Base-by-base conservation (phyloP, 1,140 invertebrate species). In the Eurosta solidaginis region DNA sequence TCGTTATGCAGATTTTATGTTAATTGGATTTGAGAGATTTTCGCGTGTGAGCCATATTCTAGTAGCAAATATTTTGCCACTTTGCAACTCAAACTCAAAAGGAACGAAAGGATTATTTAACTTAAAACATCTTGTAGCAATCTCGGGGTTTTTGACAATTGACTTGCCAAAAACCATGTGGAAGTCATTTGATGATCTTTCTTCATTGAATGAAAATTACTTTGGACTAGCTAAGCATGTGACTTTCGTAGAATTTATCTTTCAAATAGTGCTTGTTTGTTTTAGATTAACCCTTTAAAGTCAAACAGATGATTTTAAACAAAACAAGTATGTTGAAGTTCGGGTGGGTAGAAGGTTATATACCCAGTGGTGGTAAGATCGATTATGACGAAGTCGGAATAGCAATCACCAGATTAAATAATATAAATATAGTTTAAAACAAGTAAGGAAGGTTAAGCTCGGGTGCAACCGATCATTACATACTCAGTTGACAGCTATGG, bases 21-120 rank as follows among this genome's bases (percentile, higher is more conserved):
- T 86, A 86, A 86, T 86, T 86, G 85, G 85, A 86, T 86, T 85
- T 84, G 81, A 79, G 80, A 79, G 83, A 82, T 85, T 85, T 36
- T 85, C 82, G 78, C 82, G 79, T 82, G 59, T 85, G 85, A 86
- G 85, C 84, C 84, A 82, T 83, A 83, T 82, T 84, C 79, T 86
- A 83, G 83, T 83, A 84, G 82, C 85, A 86, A 86, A 86, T 86
- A 86, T 86, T 85, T 86, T 84, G 84, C 54, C 77, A 80, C 75
- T 68, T 82, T 77, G 77, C 42, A 42, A 14, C 25, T 25, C 73
- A 68, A 63, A 40, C n/a, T 20, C 5, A n/a, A n/a, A 17, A 17
- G 59, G 33, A 40, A 36, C 59, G 59, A 68, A 68, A 68, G 59
- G 59, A 74, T 74, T 74, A 74, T 74, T 47, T 74, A n/a, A 40